These are phyloP conservation scores for Pseudachorutes palmiensis DNA, from an alignment of 1,140 invertebrate genomes.

Conservation along the genomic window DNA sequence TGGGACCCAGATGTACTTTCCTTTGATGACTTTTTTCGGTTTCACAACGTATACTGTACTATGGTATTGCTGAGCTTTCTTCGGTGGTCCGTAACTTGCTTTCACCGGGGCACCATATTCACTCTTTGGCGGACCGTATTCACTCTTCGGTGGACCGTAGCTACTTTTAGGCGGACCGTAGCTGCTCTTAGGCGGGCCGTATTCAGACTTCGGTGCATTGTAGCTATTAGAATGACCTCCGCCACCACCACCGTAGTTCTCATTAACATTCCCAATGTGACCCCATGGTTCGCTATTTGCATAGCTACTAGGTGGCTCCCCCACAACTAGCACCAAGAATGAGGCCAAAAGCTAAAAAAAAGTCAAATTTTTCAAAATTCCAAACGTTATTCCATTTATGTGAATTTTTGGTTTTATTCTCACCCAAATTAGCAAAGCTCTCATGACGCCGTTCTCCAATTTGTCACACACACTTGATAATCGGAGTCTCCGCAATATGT, in stretches of 20 bases:
- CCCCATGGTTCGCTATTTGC: conserved; percentile 7
- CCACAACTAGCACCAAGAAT: neutral
- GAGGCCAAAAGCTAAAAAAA: neutral
- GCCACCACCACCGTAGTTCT: neutral
- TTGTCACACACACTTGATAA: neutral
- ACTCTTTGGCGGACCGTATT: conserved; percentile 2
- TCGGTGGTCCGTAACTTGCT: neutral
- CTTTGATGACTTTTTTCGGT: conserved; percentile 5
- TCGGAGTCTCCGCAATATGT: neutral
- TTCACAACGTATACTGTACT: neutral
- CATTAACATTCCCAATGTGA: neutral
- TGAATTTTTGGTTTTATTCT: no score
- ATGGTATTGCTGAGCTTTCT: neutral
- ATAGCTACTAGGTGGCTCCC: neutral
- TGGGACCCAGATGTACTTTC: conserved; percentile 1
- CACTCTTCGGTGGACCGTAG: conserved; percentile 1
- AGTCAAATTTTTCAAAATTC: neutral
- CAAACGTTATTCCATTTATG: no score
- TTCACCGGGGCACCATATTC: conserved; percentile 1
- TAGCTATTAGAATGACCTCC: neutral
- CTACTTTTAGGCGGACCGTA: neutral
- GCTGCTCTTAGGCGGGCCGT: neutral
- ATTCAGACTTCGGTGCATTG: conserved; percentile 1
- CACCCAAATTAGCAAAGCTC: conserved; percentile 1
- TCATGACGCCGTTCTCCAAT: neutral